Conservation (phyloP, 2,888 invertebrate genomes). For the Lottia gigantea region DNA sequence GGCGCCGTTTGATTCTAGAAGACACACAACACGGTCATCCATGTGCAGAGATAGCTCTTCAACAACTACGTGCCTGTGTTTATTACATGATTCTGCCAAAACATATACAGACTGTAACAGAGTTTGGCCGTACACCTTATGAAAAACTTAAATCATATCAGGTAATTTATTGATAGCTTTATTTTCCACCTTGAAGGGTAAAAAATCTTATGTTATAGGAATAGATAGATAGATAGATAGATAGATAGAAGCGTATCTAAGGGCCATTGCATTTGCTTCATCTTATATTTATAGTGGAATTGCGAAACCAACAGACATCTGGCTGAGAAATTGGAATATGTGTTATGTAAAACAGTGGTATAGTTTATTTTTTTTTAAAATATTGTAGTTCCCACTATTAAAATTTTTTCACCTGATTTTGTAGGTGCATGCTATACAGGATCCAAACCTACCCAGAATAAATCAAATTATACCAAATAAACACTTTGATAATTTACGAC, state of each 20-base stretch:
- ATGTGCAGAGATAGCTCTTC: slow-evolving; percentile 48
- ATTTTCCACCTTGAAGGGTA: no score
- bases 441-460: slow-evolving; percentile 37
- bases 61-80: slow-evolving; percentile 48
- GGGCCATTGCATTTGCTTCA: no score
- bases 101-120: slow-evolving; percentile 49
- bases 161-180: neutral
- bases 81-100: slow-evolving; percentile 56
- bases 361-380: no score
- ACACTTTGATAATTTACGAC: slow-evolving; percentile 53
- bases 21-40: slow-evolving; percentile 45
- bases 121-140: slow-evolving; percentile 56
- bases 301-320: no score
- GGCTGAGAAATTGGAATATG: no score
- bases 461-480: slow-evolving; percentile 45
- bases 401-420: no score
- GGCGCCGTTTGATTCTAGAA: slow-evolving; percentile 56
- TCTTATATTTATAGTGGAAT: no score
- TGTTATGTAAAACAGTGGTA: no score
- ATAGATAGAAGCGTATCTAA: no score
- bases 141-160: slow-evolving; percentile 16
- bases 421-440: slow-evolving; percentile 44
- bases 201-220: no score
- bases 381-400: no score
- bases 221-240: no score